These are phyloP conservation scores for Abrostola triplasia DNA, from an alignment of 2,888 invertebrate genomes.

Conservation along the genomic window DNA sequence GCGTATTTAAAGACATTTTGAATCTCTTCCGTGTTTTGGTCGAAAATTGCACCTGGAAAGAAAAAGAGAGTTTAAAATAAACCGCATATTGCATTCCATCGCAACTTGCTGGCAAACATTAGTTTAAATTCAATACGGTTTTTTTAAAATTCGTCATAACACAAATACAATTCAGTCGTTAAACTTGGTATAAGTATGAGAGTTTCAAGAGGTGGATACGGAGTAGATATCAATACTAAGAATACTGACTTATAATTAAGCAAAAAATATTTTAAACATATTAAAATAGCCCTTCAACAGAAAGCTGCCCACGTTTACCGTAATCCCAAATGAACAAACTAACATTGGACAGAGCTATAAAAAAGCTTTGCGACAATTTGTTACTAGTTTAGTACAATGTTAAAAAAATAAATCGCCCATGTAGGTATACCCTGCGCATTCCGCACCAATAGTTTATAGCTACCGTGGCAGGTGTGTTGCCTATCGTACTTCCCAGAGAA, in stretches of 20 bases:
- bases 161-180: too few species aligned
- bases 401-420: slow-evolving; percentile 20
- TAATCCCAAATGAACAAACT: not conserved
- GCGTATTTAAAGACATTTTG: slow-evolving; percentile 98
- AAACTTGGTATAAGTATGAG: too few species aligned
- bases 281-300: too few species aligned
- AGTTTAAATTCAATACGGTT: too few species aligned
- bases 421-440: slow-evolving; percentile 9
- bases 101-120: too few species aligned
- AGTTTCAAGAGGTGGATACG: too few species aligned
- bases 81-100: not conserved
- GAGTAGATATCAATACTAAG: too few species aligned
- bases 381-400: slow-evolving; percentile 9
- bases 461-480: slow-evolving; percentile 17
- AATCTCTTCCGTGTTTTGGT: slow-evolving; percentile 96
- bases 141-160: too few species aligned
- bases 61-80: slow-evolving; percentile 2
- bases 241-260: too few species aligned
- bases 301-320: too few species aligned
- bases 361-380: slow-evolving; percentile 3
- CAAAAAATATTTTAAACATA: too few species aligned
- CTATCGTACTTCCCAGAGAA: slow-evolving; percentile 8
- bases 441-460: slow-evolving; percentile 11
- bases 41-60: slow-evolving; percentile 95
- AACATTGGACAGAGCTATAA: slow-evolving; percentile 1